Evolutionary conservation across 2,888 invertebrate genomes (phyloP).

Genomic region (Formica aserva): DNA sequence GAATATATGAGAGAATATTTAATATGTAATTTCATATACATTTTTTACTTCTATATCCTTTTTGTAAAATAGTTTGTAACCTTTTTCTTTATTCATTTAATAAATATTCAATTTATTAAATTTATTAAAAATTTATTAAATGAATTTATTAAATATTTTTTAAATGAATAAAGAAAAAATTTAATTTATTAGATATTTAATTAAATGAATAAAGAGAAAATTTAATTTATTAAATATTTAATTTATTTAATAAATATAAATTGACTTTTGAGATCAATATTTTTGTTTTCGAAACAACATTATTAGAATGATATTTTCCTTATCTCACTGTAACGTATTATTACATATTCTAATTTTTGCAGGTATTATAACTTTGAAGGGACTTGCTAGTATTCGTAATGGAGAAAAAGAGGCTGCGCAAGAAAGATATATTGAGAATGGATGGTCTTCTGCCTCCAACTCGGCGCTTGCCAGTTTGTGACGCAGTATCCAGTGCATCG

Average conservation of each 20-base stretch:
- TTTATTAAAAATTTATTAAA: neutral
- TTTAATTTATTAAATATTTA: neutral
- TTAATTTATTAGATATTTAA: neutral
- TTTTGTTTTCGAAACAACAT: conserved; percentile 26
- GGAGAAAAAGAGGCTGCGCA: conserved; percentile 78
- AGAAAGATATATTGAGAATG: conserved; percentile 71
- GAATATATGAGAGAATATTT: conserved; percentile 5
- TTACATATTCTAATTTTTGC: conserved; percentile 27
- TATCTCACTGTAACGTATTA: neutral
- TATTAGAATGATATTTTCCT: neutral
- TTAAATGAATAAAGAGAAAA: too few species aligned
- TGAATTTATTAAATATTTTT: too few species aligned
- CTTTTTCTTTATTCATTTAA: neutral
- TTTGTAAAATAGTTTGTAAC: neutral
- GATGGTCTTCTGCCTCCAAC: conserved; percentile 77
- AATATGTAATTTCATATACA: neutral
- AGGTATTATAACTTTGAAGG: conserved; percentile 52
- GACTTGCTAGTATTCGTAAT: conserved; percentile 57
- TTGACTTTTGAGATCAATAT: neutral
- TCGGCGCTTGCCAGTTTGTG: conserved; percentile 66
- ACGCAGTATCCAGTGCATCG: conserved; percentile 58
- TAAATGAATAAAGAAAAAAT: too few species aligned
- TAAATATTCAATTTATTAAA: neutral
- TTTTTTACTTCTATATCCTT: neutral
- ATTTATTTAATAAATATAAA: neutral